Evolutionary conservation across 2,797 vertebrate species (phyloP).

Genomic region (Glossophaga mutica): DNA sequence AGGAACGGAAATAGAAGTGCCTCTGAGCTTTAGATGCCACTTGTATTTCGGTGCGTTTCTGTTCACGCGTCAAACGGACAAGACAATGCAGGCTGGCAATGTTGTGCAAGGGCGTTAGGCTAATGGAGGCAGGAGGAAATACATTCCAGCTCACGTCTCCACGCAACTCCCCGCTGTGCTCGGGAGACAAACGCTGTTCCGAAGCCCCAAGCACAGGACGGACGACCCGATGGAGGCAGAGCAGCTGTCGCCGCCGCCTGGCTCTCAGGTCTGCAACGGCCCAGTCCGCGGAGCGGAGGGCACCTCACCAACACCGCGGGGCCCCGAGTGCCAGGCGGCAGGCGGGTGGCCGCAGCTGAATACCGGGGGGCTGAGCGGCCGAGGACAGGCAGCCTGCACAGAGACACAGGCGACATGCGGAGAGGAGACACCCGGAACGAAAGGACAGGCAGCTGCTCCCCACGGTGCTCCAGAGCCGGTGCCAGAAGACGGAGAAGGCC

Average conservation of each 20-base stretch:
- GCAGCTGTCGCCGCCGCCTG: fast-evolving
- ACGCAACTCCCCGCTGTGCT: neutral
- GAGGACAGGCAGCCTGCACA: neutral
- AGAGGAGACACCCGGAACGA: neutral
- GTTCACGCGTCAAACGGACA: neutral
- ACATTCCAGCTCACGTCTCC: neutral
- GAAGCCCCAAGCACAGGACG: neutral
- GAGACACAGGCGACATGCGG: neutral
- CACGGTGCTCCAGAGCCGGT: too few relatives aligned
- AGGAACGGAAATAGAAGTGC: neutral
- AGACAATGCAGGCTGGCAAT: neutral
- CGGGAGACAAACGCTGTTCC: neutral
- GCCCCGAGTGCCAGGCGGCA: neutral
- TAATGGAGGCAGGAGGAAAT: neutral
- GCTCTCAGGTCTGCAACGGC: neutral
- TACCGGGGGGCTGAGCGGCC: neutral
- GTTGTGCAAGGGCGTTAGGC: neutral
- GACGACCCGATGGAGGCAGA: neutral
- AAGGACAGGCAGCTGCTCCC: neutral
- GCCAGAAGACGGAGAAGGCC: too few relatives aligned
- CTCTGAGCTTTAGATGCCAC: too few relatives aligned
- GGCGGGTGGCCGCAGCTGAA: neutral
- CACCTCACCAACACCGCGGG: neutral
- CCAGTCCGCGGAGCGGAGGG: neutral
- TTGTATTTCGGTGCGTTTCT: fast-evolving